Conservation (phyloP, 2,888 invertebrate species). For the Erannis defoliaria region DNA sequence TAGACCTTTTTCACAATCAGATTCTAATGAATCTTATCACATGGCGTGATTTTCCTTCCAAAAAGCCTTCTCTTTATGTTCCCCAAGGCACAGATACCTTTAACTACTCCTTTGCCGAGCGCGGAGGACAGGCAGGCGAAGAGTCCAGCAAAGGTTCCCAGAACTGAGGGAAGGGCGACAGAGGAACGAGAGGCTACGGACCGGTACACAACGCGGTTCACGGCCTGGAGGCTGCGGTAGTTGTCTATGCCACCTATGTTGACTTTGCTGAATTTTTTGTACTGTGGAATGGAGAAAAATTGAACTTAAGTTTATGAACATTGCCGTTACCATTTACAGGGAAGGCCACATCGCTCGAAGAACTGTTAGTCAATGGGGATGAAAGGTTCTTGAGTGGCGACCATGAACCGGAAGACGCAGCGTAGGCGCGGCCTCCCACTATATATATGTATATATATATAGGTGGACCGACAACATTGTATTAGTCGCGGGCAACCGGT, state of each 20-base stretch:
- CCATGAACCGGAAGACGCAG: too few species aligned
- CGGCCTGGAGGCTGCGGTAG: slow-evolving; percentile 76
- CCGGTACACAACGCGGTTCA: slow-evolving; percentile 72
- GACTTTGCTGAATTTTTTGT: slow-evolving; percentile 67
- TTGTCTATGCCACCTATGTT: slow-evolving; percentile 75
- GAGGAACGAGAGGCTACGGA: slow-evolving; percentile 66
- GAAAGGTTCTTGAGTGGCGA: too few species aligned
- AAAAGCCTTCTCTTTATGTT: slow-evolving; percentile 67
- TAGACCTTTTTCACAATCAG: not conserved
- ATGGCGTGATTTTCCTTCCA: slow-evolving; percentile 30
- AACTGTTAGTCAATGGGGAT: too few species aligned
- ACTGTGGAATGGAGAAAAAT: slow-evolving; percentile 55
- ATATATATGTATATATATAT: too few species aligned
- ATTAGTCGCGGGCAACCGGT: too few species aligned
- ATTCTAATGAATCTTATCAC: slow-evolving; percentile 22
- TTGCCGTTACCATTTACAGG: too few species aligned
- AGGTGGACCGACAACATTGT: too few species aligned
- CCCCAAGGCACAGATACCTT: slow-evolving; percentile 60
- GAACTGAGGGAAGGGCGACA: slow-evolving; percentile 55
- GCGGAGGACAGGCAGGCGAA: slow-evolving; percentile 61
- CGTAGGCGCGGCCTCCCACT: too few species aligned
- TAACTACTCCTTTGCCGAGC: slow-evolving; percentile 55
- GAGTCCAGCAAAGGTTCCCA: slow-evolving; percentile 56
- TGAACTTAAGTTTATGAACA: not conserved
- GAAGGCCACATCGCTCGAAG: too few species aligned